Evolutionary conservation across 1,140 invertebrate species (phyloP).

Genomic region (Bombus ignitus): DNA sequence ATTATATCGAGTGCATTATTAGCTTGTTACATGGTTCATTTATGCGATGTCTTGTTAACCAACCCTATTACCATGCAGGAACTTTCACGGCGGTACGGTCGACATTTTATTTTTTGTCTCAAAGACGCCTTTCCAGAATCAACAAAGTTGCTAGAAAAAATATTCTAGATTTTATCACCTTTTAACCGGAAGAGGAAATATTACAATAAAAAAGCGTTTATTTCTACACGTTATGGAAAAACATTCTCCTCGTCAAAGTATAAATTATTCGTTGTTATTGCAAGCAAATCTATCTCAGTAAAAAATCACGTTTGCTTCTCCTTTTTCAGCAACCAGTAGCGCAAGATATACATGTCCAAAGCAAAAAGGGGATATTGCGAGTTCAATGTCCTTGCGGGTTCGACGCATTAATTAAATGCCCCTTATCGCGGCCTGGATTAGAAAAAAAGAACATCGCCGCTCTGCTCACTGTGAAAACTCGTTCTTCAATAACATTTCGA

Average conservation of each 20-base stretch:
- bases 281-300: background rate
- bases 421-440: constrained; percentile 29
- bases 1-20: background rate
- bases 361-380: background rate
- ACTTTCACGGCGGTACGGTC: background rate
- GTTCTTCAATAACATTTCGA: constrained; percentile 41
- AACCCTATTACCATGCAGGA: background rate
- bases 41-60: background rate
- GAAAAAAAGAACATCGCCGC: background rate
- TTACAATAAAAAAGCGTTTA: too few species aligned
- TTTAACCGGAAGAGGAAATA: background rate
- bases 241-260: background rate
- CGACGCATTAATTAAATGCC: background rate
- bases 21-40: background rate
- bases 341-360: background rate
- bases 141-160: background rate
- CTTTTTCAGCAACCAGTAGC: background rate
- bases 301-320: background rate
- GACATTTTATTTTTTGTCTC: background rate
- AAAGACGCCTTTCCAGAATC: background rate
- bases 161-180: background rate
- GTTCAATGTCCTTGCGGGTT: constrained; percentile 25
- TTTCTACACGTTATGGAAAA: too few species aligned
- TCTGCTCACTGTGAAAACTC: constrained; percentile 36
- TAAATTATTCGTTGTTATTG: background rate